Base-by-base conservation (phyloP, 2,888 invertebrate species). In the Troides oblongomaculatus region DNA sequence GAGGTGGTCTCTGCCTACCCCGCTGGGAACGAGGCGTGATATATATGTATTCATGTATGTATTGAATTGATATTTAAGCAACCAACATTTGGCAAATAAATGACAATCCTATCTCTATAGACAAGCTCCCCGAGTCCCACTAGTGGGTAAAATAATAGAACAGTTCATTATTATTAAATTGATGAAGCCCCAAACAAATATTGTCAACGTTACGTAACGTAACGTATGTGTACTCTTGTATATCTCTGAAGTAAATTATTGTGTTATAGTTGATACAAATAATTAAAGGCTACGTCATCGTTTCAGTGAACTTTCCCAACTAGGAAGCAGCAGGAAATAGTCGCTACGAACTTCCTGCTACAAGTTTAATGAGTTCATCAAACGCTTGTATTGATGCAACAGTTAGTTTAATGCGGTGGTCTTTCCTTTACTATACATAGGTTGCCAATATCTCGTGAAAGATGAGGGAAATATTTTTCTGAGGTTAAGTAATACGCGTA, bases 351-450 rank as follows among this genome's bases (percentile, higher is more conserved):
- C 53, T 53, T 53, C 53, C 53, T 17, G 53, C 53, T 53, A 17
- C n/a, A 53, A n/a, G 53, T 53, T 53, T 53, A 53, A 53, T 53
- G 53, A 53, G 18, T n/a, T 53, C 53, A 53, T 53, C 53, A n/a
- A 53, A 53, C 53, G 53, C 53, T 53, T 14, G 53, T 53, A 53
- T 4, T 14, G 53, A n/a, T 14, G 53, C 53, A 53, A 53, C 53
- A 53, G 53, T n/a, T 53, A 53, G 53, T 53, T 17, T n/a, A 53
- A 18, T 18, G 53, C 53, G 17, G 14, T 18, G 53, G 53, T 39
- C 1, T 0, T 39, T 7, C 8, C 39, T 39, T 39, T 39, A 10
- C 1, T 39, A 39, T 39, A 39, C 8, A 39, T 39, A 10, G 10
- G 30, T 30, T 30, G 21, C 21, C 21, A 21, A 21, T 21, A 21